Evolutionary conservation across 2,888 invertebrate species (phyloP), one percentile per base, ranked within the genome.

Genomic region (Chalcis sispes): DNA sequence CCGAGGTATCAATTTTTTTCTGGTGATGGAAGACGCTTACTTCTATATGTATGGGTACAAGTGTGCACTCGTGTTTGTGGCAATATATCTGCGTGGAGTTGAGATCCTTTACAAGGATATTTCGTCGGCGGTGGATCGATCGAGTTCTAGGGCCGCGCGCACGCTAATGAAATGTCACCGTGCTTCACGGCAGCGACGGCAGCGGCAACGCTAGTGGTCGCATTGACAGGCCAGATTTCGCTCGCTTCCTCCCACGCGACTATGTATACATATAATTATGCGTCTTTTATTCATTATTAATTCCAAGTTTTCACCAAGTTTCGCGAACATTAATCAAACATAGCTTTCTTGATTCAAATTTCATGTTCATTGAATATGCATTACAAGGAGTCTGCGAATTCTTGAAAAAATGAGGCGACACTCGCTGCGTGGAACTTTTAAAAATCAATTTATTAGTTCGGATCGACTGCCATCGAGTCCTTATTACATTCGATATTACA

Each of bases 291-390:
- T 13, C 10, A 59, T 65, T 52, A 65, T 65, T 65, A 65, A 65
- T 65, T 65, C 52, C 7, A 7, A 20, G 25, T 65, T 52, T 65
- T 23, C 52, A 15, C 10, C n/a, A 54, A 10, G n/a, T 48, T 29
- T 13, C 23, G 13, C n/a, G n/a, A 50, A 15, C 50, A 70, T 59
- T 70, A 59, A 70, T 70, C 70, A 59, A 70, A 70, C n/a, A 15
- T 29, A 54, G 32, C 32, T 58, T 52, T 72, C 72, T 72, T 65
- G 36, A 65, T 77, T 70, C 75, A 36, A 48, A 69, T 74, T 77
- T 77, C 76, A 71, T 69, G 75, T 77, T 78, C 80, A 78, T 78
- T 78, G 77, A 74, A 74, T 79, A 72, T 75, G 79, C 78, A 79
- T 77, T 78, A 78, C 77, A 71, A 64, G 75, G 75, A 77, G 66